Evolutionary conservation across 92 coral and sea anemone genomes (phyloP), one percentile per base, ranked within the genome.

Genomic region (Parazoanthus darwini): DNA sequence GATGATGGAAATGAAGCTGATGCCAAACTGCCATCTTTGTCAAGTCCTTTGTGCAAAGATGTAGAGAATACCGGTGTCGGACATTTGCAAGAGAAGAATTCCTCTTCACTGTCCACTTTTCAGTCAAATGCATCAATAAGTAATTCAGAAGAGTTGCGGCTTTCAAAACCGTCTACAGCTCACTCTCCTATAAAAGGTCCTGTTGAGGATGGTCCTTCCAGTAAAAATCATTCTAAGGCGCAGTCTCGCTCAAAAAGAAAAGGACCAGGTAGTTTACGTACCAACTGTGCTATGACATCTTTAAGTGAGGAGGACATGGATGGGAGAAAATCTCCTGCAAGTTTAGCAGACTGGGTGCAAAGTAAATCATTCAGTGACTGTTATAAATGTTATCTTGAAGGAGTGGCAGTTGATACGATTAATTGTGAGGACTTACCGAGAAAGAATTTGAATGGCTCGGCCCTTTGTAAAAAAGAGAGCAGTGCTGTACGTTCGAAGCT

Each of bases 1-100:
- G 63, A 35, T 10, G 89, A 23, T 26, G 81, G 5, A 20, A 72
- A 82, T n/a, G 85, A 54, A 7, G 88, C 73, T 50, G 80, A 4
- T 39, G 73, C 70, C 42, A 25, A 42, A 7, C 22, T 26, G 20
- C 15, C 54, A 8, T 25, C 48, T 2, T 79, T 67, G 54, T 50
- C 70, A 54, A 56, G 86, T 68, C 44, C 73, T 38, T 25, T 76
- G 44, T 16, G 38, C 39, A 63, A 78, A 51, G 80, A 42, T 48
- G 25, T 8, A 65, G 73, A 42, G 88, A 76, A 59, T 29, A 39
- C 71, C 70, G 4, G 0, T 11, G 43, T 26, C 54, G 42, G 43
- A 14, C 36, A 23, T 54, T 54, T 35, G 20, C 83, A 54, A 36
- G 15, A 81, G 33, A 81, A 38, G 42, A 22, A 65, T 11, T 81